Evolutionary conservation across 2,113 vertebrate species (phyloP).

Genomic region (Capreolus pygargus): DNA sequence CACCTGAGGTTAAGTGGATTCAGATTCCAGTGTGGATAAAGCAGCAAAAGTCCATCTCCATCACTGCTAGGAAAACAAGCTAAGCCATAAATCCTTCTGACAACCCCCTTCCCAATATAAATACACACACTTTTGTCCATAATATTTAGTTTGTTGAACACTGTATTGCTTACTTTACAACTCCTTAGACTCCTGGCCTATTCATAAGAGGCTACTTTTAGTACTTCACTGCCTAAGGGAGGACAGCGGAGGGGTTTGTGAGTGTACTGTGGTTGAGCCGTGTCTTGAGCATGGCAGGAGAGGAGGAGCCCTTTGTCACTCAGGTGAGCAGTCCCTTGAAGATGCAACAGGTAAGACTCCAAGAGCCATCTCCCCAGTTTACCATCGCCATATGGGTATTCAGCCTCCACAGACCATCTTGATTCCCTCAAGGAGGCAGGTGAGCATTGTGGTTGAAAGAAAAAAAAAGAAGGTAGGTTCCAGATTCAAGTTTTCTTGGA

Average conservation of each 20-base stretch:
- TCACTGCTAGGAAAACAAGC: background rate
- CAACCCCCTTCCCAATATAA: background rate
- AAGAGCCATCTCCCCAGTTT: background rate
- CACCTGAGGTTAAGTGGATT: background rate
- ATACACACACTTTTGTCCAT: background rate
- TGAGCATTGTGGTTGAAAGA: background rate
- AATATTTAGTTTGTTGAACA: background rate
- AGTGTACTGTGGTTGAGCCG: background rate
- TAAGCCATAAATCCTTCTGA: background rate
- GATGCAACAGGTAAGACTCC: background rate
- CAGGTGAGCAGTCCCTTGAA: background rate
- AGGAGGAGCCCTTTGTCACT: background rate
- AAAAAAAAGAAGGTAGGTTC: background rate
- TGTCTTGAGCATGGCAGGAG: background rate
- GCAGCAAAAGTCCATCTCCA: background rate
- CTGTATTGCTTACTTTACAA: background rate
- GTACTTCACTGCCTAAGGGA: background rate
- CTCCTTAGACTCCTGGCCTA: background rate
- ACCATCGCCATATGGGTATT: background rate
- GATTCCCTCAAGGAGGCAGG: background rate
- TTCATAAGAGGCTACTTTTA: background rate
- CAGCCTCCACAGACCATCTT: background rate
- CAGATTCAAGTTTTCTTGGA: background rate
- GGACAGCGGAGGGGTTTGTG: background rate
- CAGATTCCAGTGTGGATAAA: background rate